Evolutionary conservation across 2,888 invertebrate genomes (phyloP).

Genomic region (Torymus texanus): DNA sequence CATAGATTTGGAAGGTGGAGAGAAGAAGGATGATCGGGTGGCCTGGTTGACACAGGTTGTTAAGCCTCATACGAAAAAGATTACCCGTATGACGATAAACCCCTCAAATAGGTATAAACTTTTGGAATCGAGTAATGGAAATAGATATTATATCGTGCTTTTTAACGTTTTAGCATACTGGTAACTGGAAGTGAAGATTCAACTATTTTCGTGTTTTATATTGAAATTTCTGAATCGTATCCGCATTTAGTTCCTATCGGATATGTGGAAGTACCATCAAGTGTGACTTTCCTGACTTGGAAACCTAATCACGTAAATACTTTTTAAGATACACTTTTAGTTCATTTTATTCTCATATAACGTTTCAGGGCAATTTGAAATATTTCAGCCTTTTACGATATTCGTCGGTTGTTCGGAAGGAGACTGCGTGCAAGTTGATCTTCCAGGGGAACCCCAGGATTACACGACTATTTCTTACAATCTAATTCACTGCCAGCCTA

Average conservation of each 20-base stretch:
- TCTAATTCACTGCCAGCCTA: constrained; percentile 70
- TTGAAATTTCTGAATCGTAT: constrained; percentile 70
- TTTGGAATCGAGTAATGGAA: neutral
- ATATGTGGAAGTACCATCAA: constrained; percentile 80
- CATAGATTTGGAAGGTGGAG: constrained; percentile 56
- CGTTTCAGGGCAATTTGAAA: neutral
- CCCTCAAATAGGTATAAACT: constrained; percentile 65
- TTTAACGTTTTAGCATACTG: constrained; percentile 75
- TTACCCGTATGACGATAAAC: constrained; percentile 81
- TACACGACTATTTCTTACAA: constrained; percentile 76
- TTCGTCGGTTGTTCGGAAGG: constrained; percentile 79
- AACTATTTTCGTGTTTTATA: constrained; percentile 82
- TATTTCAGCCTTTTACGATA: constrained; percentile 72
- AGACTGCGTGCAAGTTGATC: constrained; percentile 77
- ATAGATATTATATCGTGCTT: constrained; percentile 8
- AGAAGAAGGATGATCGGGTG: constrained; percentile 43
- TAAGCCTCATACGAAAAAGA: constrained; percentile 82
- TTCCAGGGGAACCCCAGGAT: constrained; percentile 74
- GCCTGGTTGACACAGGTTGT: constrained; percentile 66
- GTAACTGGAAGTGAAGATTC: constrained; percentile 82
- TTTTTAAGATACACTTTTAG: neutral
- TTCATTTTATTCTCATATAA: neutral
- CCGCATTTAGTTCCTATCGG: constrained; percentile 81
- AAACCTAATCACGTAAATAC: constrained; percentile 77
- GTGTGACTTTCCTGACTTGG: constrained; percentile 83